Evolutionary conservation across 2,888 invertebrate species (phyloP).

Genomic region (Galeruca laticollis): DNA sequence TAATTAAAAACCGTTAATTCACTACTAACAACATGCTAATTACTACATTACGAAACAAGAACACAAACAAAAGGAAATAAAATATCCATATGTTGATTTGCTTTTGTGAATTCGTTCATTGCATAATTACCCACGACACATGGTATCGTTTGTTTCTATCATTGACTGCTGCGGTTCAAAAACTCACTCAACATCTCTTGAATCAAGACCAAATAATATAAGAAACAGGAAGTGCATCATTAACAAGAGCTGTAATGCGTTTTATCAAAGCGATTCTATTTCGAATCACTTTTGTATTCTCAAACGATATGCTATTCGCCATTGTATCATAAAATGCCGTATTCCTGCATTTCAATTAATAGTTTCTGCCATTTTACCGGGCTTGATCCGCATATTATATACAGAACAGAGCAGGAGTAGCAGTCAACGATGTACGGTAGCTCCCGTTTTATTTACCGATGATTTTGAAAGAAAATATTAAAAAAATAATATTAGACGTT

Average conservation of each 20-base stretch:
- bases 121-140: constrained; percentile 27
- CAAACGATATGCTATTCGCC: constrained; percentile 30
- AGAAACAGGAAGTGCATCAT: constrained; percentile 38
- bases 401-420: neutral
- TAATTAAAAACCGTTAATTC: neutral
- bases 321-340: constrained; percentile 39
- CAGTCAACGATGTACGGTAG: neutral
- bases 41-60: neutral
- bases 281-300: constrained; percentile 35
- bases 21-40: neutral
- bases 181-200: constrained; percentile 26
- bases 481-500: no score
- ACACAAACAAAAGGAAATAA: constrained; percentile 1
- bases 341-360: constrained; percentile 44
- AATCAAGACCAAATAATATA: constrained; percentile 10
- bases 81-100: neutral
- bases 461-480: no score
- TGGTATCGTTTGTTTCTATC: constrained; percentile 17
- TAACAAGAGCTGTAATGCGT: constrained; percentile 27
- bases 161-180: constrained; percentile 11
- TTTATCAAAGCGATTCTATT: constrained; percentile 38
- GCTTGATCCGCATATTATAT: neutral
- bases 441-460: no score
- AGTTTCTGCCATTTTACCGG: constrained; percentile 14
- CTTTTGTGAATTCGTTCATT: constrained; percentile 21